Conservation (phyloP, 2,113 vertebrate genomes). For the Coptodon rendalli region DNA sequence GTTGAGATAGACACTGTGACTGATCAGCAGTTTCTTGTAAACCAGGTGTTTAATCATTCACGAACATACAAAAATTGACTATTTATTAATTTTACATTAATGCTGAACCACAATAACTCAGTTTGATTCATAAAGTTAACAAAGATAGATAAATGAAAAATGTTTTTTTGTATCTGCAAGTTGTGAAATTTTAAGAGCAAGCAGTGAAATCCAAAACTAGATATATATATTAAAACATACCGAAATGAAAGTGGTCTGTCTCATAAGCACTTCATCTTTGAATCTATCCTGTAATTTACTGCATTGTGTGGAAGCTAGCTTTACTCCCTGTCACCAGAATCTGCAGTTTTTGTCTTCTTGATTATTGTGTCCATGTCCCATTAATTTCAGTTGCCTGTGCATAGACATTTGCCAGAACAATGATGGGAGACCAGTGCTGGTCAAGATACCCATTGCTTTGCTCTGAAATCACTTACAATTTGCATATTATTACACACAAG, state of each 20-base stretch:
- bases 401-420: neutral
- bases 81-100: fast-evolving
- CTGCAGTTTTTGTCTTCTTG: neutral
- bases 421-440: neutral
- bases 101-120: neutral
- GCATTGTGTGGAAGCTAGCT: neutral
- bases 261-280: neutral
- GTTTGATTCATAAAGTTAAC: fast-evolving
- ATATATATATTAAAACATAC: neutral
- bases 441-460: neutral
- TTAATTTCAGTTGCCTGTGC: neutral
- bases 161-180: neutral
- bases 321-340: neutral
- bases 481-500: neutral
- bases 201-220: neutral
- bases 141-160: neutral
- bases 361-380: neutral
- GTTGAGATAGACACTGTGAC: neutral
- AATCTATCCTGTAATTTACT: neutral
- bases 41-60: neutral
- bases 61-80: neutral
- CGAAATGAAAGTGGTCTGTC: neutral
- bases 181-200: neutral
- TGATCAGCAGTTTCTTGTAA: neutral
- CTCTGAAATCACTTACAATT: neutral